Conservation (phyloP, 1,140 invertebrate species). For the Bombus ignitus region DNA sequence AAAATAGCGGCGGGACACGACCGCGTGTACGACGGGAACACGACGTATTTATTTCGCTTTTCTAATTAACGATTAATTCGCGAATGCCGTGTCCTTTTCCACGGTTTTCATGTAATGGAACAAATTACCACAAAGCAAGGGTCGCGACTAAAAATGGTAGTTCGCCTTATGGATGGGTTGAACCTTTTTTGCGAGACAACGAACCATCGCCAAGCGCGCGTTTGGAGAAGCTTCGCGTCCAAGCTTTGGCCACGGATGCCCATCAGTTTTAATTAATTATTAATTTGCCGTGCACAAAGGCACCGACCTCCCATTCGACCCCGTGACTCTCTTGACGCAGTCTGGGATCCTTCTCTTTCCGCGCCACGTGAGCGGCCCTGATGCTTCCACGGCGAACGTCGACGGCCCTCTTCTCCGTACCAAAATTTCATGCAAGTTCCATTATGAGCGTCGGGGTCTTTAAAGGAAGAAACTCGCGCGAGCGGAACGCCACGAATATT, state of each 20-base stretch:
- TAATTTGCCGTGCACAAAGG: conserved; percentile 70
- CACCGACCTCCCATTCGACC: conserved; percentile 28
- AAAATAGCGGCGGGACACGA: no score
- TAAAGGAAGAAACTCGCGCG: background rate
- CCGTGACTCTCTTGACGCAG: conserved; percentile 9
- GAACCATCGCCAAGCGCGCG: background rate
- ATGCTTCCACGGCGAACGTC: background rate
- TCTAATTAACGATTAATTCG: conserved; percentile 28
- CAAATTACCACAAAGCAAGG: background rate
- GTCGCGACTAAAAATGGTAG: background rate
- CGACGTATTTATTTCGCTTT: no score
- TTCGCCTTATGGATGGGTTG: background rate
- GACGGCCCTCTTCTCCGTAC: background rate
- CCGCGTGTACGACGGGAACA: no score
- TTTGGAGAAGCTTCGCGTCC: background rate
- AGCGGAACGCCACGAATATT: conserved; percentile 9
- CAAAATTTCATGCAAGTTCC: conserved; percentile 25
- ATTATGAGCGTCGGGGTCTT: conserved; percentile 5
- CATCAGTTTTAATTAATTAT: conserved; percentile 74
- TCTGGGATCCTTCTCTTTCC: background rate
- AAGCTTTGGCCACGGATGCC: conserved; percentile 7
- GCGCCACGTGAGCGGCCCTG: background rate
- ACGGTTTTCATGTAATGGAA: background rate
- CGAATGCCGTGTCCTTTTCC: no score
- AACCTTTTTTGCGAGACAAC: background rate